phyloP scores from a whole-genome alignment of 2,113 vertebrate species.

The Notechis scutatus region DNA sequence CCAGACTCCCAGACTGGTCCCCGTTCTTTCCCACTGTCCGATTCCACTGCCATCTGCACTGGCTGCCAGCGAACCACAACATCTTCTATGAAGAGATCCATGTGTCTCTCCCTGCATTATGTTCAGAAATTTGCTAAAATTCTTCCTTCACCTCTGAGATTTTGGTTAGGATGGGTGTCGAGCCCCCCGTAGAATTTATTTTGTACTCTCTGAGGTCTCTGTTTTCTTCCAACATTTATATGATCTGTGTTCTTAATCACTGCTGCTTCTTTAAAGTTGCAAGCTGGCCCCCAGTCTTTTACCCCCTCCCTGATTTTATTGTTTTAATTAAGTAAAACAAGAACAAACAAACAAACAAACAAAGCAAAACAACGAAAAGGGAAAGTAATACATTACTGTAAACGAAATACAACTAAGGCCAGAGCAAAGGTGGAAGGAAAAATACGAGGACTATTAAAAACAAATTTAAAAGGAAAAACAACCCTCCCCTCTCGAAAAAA shows the following conservation, averaged over 20 bases:
- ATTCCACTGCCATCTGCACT: no score
- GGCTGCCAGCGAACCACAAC: no score
- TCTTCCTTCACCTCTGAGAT: no score
- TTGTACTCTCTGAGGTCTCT: neutral
- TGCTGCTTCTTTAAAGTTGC: neutral
- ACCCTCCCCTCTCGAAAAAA: neutral
- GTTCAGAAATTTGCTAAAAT: no score
- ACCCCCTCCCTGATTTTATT: neutral
- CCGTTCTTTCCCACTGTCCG: no score
- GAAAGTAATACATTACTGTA: neutral
- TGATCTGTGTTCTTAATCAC: neutral
- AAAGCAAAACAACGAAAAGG: neutral
- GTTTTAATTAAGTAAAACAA: neutral
- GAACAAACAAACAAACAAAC: neutral
- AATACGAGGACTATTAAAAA: neutral
- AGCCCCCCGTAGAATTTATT: no score
- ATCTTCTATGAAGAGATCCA: no score
- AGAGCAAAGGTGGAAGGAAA: neutral
- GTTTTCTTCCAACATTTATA: neutral
- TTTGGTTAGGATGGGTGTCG: no score
- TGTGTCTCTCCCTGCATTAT: no score
- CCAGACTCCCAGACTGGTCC: no score
- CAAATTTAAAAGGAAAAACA: neutral
- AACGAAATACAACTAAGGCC: neutral
- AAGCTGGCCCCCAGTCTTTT: neutral